Evolutionary conservation across 1,140 invertebrate species (phyloP), one percentile per base, ranked within the genome.

Genomic region (Lasioglossum baleicum): DNA sequence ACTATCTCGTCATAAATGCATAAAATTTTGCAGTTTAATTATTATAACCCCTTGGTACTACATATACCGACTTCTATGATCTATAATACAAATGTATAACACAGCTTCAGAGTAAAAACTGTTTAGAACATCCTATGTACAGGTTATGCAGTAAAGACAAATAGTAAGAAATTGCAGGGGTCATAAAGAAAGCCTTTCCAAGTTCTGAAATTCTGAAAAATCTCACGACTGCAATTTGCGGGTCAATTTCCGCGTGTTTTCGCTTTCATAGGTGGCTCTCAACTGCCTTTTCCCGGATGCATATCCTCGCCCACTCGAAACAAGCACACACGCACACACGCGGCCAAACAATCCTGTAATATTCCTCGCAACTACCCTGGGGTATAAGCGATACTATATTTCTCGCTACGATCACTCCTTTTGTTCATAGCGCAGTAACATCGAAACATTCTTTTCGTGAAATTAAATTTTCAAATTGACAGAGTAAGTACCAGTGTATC

Each of bases 291-390:
- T 7, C 56, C n/a, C 20, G 56, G n/a, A 58, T 58, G 56, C 56
- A 58, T 58, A 58, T n/a, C 56, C 56, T 58, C 56, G n/a, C 20
- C 56, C n/a, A 58, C 56, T 58, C 17, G 56, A 58, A 58, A 58
- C 56, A 58, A 58, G 20, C 53, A 56, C 17, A 6, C 53, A 8
- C 17, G 0, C 17, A 17, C 20, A 6, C 17, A 20, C 20, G 56
- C 17, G 6, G 56, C 20, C 56, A n/a, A 58, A 58, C 56, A 58
- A n/a, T 58, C 56, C 56, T n/a, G 56, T n/a, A 58, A 58, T 58
- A 58, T 58, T 58, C 56, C n/a, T 58, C 56, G 6, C 56, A n/a
- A 58, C 56, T n/a, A 58, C 56, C 56, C 0, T 5, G 6, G n/a
- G n/a, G 20, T n/a, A 58, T n/a, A 58, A 58, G 56, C 56, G 56